Evolutionary conservation across 1,140 invertebrate species (phyloP).

Genomic region (Cyphomyrmex costatus): DNA sequence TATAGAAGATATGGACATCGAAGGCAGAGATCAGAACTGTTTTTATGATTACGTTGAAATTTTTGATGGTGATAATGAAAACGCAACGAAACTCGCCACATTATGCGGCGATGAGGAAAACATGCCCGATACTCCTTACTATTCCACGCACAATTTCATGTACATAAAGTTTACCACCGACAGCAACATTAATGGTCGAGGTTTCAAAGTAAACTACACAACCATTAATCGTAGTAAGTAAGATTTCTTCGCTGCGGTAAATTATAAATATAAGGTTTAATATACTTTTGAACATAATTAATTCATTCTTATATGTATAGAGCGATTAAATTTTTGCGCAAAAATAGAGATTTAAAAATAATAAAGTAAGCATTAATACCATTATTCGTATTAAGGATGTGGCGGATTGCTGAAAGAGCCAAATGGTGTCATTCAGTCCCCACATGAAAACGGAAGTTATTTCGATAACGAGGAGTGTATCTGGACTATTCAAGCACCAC

Average conservation of each 20-base stretch:
- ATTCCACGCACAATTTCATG: slow-evolving; percentile 92
- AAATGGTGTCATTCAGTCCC: slow-evolving; percentile 88
- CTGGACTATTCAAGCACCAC: slow-evolving; percentile 93
- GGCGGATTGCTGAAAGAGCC: slow-evolving; percentile 90
- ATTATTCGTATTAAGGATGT: slow-evolving; percentile 87
- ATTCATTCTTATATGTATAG: background rate
- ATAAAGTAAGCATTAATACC: slow-evolving; percentile 26
- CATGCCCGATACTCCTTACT: slow-evolving; percentile 87
- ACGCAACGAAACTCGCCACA: slow-evolving; percentile 90
- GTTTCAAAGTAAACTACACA: slow-evolving; percentile 92
- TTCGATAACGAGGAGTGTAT: slow-evolving; percentile 89
- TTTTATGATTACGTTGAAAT: slow-evolving; percentile 88
- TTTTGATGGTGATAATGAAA: slow-evolving; percentile 89
- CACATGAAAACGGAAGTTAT: slow-evolving; percentile 87
- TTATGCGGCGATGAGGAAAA: slow-evolving; percentile 88
- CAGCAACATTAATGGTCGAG: slow-evolving; percentile 87
- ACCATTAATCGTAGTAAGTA: slow-evolving; percentile 88
- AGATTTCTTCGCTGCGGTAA: background rate
- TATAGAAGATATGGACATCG: slow-evolving; percentile 92
- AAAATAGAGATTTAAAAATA: background rate
- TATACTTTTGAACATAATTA: background rate
- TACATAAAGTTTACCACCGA: slow-evolving; percentile 90
- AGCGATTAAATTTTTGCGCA: background rate
- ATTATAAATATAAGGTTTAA: background rate
- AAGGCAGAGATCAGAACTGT: slow-evolving; percentile 83